Percentiles rank a stretch among this genome's conserved stretches.
Conservation (phyloP, 1,140 invertebrate species). For the Carcinoscorpius rotundicauda region DNA sequence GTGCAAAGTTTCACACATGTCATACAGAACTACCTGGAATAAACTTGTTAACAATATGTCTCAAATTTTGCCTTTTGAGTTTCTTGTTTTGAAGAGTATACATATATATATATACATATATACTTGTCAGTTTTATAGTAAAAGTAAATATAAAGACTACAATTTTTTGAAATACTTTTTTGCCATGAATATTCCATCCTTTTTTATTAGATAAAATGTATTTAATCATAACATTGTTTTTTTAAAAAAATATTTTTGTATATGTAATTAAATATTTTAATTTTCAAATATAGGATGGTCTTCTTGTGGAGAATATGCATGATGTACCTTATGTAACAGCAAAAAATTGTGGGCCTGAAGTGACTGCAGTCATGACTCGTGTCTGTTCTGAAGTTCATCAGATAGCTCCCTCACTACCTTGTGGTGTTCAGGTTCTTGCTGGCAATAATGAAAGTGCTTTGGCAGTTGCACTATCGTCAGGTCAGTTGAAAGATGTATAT, state of each 20-base stretch:
- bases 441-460: slow-evolving; percentile 62
- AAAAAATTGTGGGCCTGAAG: slow-evolving; percentile 50
- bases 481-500: slow-evolving; percentile 23
- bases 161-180: not conserved
- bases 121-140: no score
- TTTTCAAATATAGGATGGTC: slow-evolving; percentile 46
- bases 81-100: no score
- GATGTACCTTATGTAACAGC: slow-evolving; percentile 60
- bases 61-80: no score
- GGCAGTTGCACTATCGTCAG: slow-evolving; percentile 55
- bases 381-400: slow-evolving; percentile 42
- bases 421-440: slow-evolving; percentile 58
- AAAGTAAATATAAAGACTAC: no score
- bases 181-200: not conserved
- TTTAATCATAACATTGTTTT: not conserved
- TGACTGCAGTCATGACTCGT: slow-evolving; percentile 52
- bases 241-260: not conserved
- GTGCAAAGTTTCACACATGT: no score
- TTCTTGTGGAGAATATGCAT: slow-evolving; percentile 77
- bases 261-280: not conserved
- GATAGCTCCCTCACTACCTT: slow-evolving; percentile 38
- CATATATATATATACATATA: no score
- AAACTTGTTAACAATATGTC: no score
- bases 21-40: no score
- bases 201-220: not conserved